These are phyloP conservation scores for Zootoca vivipara DNA, from an alignment of 2,113 vertebrate species.

Conservation along the genomic window DNA sequence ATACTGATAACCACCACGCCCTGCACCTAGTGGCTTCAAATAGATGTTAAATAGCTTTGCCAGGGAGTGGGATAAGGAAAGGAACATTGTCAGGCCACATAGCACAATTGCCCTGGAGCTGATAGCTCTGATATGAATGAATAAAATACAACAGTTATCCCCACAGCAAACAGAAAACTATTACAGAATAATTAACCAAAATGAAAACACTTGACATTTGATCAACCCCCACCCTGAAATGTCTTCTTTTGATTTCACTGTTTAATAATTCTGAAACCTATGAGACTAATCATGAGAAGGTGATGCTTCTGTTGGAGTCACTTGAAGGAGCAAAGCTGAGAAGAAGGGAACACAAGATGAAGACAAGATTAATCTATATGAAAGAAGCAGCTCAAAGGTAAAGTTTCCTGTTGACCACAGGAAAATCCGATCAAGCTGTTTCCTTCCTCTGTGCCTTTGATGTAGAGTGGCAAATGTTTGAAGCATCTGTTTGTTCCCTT, in stretches of 20 bases:
- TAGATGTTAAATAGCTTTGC: neutral
- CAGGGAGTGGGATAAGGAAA: neutral
- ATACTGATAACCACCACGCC: too few relatives aligned
- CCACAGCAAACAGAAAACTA: neutral
- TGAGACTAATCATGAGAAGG: constrained; percentile 30
- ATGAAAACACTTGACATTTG: neutral
- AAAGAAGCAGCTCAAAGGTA: constrained; percentile 27
- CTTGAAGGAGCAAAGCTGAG: neutral
- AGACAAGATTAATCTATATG: constrained; percentile 26
- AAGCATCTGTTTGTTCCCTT: constrained; percentile 26
- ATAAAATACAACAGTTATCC: neutral
- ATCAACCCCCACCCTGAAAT: neutral
- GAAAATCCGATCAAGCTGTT: constrained; percentile 47
- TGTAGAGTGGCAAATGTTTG: constrained; percentile 4
- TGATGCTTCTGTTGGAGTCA: constrained; percentile 33
- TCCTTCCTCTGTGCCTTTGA: constrained; percentile 48
- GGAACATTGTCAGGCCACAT: too few relatives aligned
- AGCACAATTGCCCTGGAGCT: neutral
- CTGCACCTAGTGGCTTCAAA: too few relatives aligned
- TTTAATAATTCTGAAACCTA: neutral
- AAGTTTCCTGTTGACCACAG: constrained; percentile 39
- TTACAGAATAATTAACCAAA: neutral
- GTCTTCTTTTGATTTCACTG: neutral
- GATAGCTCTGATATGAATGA: neutral
- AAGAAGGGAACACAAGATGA: constrained; percentile 15